Conservation (phyloP, 2,888 invertebrate species). For the Petrolisthes cinctipes region DNA sequence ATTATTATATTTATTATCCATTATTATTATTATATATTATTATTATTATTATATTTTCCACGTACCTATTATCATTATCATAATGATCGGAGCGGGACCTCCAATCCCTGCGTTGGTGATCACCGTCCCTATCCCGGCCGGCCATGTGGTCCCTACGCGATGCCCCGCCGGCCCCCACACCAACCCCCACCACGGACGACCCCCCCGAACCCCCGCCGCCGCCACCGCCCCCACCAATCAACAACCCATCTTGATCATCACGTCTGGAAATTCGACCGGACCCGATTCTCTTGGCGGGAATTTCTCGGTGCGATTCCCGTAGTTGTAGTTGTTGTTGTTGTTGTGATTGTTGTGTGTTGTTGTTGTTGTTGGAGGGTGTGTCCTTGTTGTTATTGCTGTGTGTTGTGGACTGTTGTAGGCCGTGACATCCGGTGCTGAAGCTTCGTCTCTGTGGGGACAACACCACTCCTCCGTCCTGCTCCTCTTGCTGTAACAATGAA, state of each 20-base stretch:
- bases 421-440: constrained; percentile 89
- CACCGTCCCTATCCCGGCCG: constrained; percentile 58
- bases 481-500: constrained; percentile 50
- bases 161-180: constrained; percentile 69
- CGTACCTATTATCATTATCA: constrained; percentile 69
- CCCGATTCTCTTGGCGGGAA: constrained; percentile 53
- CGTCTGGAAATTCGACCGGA: constrained; percentile 58
- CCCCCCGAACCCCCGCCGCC: constrained; percentile 75
- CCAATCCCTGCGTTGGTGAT: constrained; percentile 60
- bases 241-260: no score
- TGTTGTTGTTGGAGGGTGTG: no score
- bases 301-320: constrained; percentile 70
- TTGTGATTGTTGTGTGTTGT: no score
- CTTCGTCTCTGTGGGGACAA: constrained; percentile 87
- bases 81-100: constrained; percentile 64
- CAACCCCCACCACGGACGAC: constrained; percentile 75
- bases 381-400: no score
- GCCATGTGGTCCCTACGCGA: constrained; percentile 68
- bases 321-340: no score
- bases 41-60: neutral
- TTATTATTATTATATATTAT: neutral
- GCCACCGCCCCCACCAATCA: constrained; percentile 76
- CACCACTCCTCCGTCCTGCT: constrained; percentile 81
- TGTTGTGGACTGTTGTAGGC: constrained; percentile 56
- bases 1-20: neutral